Base-by-base conservation (phyloP, 2,113 vertebrate genomes). In the Verasper variegatus region DNA sequence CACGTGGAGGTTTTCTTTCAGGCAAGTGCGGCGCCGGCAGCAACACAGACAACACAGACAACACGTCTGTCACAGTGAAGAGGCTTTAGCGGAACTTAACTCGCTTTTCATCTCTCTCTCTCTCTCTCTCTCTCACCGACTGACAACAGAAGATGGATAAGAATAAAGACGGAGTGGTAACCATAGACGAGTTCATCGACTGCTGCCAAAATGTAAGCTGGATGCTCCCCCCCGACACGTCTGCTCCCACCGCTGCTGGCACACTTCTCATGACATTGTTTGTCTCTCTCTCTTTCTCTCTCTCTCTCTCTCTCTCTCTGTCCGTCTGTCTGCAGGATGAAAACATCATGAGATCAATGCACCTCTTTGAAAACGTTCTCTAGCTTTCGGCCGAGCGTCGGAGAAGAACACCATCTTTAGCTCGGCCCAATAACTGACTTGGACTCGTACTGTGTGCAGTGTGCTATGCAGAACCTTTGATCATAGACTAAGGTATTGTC, bases 301-400 rank as follows among this genome's bases (percentile, higher is more conserved):
- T 49, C 4, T 17, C 13, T 47, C 45, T 47, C 3, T 47, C 14
- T 49, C 12, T 47, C 45, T 47, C 3, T 47, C 2, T 47, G 14
- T 47, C 45, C 15, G 45, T 47, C 47, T 51, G 57, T 80, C 85
- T 71, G 59, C 95, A 99, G 97, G 98, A 99, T 90, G 97, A 99
- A 92, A 99, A 99, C 84, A 99, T 99, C 93, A 99, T 99, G 98
- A 93, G 95, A 91, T 99, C 98, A 84, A 98, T 99, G 98, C 97
- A 99, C 92, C 97, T 99, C 90, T 99, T 99, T 90, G 98, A 99
- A 95, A 99, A 99, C 17, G 95, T 99, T 89, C 98, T 99, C 93
- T 99, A 97, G 95, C 92, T 83, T 71, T 60, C 47, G 76, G 73
- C 72, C 70, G 78, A 64, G 75, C 75, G 91, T 82, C 72, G 54